Evolutionary conservation across 1,140 invertebrate genomes (phyloP).

Genomic region (Solenopsis fugax): DNA sequence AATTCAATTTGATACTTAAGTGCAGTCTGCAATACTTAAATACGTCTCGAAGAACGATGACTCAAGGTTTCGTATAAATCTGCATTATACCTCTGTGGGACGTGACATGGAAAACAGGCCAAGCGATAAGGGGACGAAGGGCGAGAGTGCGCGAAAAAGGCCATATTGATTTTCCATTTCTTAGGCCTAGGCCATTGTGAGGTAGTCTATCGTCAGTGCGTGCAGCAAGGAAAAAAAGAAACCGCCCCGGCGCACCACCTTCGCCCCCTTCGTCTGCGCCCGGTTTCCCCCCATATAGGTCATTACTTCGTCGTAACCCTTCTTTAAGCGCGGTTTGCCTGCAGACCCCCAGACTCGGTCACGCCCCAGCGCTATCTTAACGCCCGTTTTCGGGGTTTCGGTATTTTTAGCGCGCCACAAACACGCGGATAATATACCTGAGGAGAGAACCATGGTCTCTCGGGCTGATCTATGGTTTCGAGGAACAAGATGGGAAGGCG

Average conservation of each 20-base stretch:
- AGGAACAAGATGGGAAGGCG: constrained; percentile 42
- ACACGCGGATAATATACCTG: constrained; percentile 77
- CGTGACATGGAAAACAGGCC: constrained; percentile 1
- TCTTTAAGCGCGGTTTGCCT: constrained; percentile 73
- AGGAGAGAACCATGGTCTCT: constrained; percentile 53
- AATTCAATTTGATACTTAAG: constrained; percentile 44
- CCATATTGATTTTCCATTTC: constrained; percentile 75
- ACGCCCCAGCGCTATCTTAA: constrained; percentile 80
- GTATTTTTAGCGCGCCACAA: constrained; percentile 76
- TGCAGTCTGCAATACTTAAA: not conserved
- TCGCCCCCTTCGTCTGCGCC: constrained; percentile 29
- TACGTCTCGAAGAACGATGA: not conserved
- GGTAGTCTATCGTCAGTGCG: constrained; percentile 65
- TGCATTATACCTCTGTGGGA: not conserved
- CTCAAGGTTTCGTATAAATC: not conserved
- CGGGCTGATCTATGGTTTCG: constrained; percentile 74
- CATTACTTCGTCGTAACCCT: constrained; percentile 78
- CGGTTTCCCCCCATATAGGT: constrained; percentile 44
- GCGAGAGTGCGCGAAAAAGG: constrained; percentile 43
- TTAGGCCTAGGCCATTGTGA: constrained; percentile 64
- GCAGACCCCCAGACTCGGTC: constrained; percentile 73
- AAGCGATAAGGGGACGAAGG: too few species aligned
- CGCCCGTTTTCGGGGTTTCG: constrained; percentile 77
- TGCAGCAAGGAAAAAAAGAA: constrained; percentile 41
- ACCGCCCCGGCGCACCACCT: constrained; percentile 27